Evolutionary conservation across 2,797 vertebrate genomes (phyloP).

Genomic region (Danio albolineatus): DNA sequence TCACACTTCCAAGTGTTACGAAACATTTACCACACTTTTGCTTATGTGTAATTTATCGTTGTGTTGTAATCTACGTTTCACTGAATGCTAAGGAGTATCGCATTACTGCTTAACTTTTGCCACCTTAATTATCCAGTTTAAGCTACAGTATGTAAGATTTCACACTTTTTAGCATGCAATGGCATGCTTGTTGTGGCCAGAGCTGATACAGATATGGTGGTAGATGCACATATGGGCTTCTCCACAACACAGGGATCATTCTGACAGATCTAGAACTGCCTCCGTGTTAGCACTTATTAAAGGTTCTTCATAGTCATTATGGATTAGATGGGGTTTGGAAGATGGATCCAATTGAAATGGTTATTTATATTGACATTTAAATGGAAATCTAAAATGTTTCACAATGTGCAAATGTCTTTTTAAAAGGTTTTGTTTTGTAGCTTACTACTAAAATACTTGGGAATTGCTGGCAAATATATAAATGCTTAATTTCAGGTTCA

Average conservation of each 20-base stretch:
- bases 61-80: not conserved
- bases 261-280: too few species aligned
- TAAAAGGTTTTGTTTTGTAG: not conserved
- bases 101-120: not conserved
- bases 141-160: too few species aligned
- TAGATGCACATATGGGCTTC: too few species aligned
- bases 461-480: not conserved
- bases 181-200: too few species aligned
- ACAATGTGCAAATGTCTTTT: not conserved
- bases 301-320: too few species aligned
- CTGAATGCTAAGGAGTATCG: not conserved
- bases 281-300: too few species aligned
- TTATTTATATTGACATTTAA: too few species aligned
- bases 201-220: too few species aligned
- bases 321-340: too few species aligned
- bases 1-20: constrained; percentile 19
- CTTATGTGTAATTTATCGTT: not conserved
- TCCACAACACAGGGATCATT: too few species aligned
- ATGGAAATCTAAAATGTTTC: not conserved
- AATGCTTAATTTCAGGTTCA: not conserved
- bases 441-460: not conserved
- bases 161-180: too few species aligned
- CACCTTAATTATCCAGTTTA: not conserved
- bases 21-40: constrained; percentile 12
- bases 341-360: too few species aligned